Evolutionary conservation across 2,797 vertebrate species (phyloP), one percentile per base, ranked within the genome.

Genomic region (Oreochromis mossambicus): DNA sequence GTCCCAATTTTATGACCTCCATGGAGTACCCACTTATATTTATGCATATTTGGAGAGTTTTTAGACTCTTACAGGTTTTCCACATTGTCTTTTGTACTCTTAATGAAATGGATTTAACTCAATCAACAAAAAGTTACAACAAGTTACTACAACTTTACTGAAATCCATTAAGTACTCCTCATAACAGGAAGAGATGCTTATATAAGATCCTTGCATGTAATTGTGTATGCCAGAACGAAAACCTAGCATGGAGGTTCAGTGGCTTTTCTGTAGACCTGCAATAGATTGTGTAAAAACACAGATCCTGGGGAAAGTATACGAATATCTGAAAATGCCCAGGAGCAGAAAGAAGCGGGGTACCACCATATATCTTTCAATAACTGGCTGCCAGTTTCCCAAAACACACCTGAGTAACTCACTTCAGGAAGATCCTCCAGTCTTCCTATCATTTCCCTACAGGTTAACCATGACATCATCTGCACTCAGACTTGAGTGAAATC

Each of bases 21-120:
- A 43, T 38, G 13, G 15, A 13, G 21, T 38, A 24, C 38, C 21
- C 38, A 70, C 36, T 2, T 17, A 70, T 70, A 43, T 26, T 15
- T 14, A 70, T 63, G 63, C 13, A 26, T 43, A 70, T 70, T 70
- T 70, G 21, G 63, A 68, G 63, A 43, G 1, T 68, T 73, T 73
- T 73, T 73, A 1, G 41, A 46, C 21, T 46, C 14, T 11, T 46
- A 21, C 66, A 19, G 24, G 41, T 70, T 70, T 70, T 46, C 14
- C 66, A 70, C 21, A 46, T 70, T 70, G 0, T 70, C 24, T 29
- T 46, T 46, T 26, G 6, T 11, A 70, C 41, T 70, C 3, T 70
- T 70, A 2, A 46, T 46, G 13, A 46, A 70, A 70, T 70, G 14
- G 21, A 70, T 70, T 70, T 26, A 70, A 17, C 21, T 46, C 38